A percentile compares a stretch with the other conserved stretches of the same genome.
These are phyloP conservation scores for Zootoca vivipara DNA, from an alignment of 2,113 vertebrate genomes.

Conservation along the genomic window DNA sequence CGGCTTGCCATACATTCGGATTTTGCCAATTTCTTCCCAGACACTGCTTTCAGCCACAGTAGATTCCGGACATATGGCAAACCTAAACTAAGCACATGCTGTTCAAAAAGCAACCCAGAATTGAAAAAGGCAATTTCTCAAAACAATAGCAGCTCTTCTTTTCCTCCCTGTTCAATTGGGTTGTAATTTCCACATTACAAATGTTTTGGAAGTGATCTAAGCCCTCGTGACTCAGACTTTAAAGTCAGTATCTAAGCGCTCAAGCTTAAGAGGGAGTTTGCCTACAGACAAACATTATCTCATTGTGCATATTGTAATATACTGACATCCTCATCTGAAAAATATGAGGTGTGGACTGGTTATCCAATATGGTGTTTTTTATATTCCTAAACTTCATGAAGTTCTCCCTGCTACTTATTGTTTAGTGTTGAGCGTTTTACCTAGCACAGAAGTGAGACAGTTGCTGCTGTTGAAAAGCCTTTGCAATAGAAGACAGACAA, in stretches of 20 bases:
- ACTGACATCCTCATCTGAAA: slow-evolving; percentile 3
- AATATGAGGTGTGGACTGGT: slow-evolving; percentile 10
- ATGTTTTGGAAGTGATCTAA: slow-evolving; percentile 32
- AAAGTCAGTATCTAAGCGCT: neutral
- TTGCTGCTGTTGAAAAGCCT: neutral
- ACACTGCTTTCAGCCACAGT: too few species aligned
- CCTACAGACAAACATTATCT: slow-evolving; percentile 9
- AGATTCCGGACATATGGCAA: too few species aligned
- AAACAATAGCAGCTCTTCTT: neutral
- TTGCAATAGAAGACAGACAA: neutral
- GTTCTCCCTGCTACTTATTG: neutral
- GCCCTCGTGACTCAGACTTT: slow-evolving; percentile 14
- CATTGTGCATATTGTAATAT: neutral
- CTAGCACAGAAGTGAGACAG: neutral
- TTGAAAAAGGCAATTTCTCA: neutral
- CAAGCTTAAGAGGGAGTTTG: neutral
- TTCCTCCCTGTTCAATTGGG: neutral
- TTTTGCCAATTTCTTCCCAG: too few species aligned
- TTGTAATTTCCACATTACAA: neutral
- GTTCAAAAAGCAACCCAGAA: neutral
- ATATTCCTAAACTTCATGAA: neutral
- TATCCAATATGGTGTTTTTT: neutral
- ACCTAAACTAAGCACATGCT: neutral
- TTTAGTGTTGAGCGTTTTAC: neutral
- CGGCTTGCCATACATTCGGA: too few species aligned